Percentiles rank a stretch among this genome's conserved stretches.
Evolutionary conservation across 2,113 vertebrate species (phyloP).

Genomic region (Cheirogaleus medius): DNA sequence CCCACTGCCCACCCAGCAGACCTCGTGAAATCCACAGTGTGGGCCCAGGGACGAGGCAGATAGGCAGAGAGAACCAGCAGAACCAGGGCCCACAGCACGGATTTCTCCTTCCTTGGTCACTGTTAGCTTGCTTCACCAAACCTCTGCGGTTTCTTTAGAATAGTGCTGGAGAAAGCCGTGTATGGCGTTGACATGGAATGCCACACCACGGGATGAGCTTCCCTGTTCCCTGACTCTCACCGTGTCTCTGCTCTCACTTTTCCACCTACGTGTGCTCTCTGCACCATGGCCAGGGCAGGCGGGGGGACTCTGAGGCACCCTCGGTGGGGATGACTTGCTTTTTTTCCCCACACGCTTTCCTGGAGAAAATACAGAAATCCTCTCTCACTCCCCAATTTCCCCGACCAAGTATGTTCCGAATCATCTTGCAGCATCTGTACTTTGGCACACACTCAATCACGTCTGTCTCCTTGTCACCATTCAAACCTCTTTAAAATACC

Average conservation of each 20-base stretch:
- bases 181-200: not conserved
- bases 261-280: not conserved
- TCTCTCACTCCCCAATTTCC: not conserved
- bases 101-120: not conserved
- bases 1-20: not conserved
- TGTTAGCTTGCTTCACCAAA: not conserved
- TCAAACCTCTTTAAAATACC: not conserved
- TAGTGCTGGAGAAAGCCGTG: not conserved
- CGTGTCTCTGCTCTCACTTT: not conserved
- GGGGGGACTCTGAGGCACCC: not conserved
- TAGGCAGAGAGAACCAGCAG: not conserved
- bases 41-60: fast-evolving
- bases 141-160: not conserved
- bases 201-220: not conserved
- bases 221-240: not conserved
- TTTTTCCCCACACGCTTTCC: not conserved
- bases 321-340: not conserved
- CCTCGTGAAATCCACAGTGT: not conserved
- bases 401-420: not conserved
- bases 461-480: not conserved
- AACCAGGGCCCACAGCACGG: fast-evolving
- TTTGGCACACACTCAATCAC: not conserved
- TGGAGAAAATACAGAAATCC: not conserved
- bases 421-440: not conserved
- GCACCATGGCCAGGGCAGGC: not conserved